Evolutionary conservation across 30 jellyfish, hydroid and myxozoan species (phyloP).

Genomic region (Aurelia sp.): DNA sequence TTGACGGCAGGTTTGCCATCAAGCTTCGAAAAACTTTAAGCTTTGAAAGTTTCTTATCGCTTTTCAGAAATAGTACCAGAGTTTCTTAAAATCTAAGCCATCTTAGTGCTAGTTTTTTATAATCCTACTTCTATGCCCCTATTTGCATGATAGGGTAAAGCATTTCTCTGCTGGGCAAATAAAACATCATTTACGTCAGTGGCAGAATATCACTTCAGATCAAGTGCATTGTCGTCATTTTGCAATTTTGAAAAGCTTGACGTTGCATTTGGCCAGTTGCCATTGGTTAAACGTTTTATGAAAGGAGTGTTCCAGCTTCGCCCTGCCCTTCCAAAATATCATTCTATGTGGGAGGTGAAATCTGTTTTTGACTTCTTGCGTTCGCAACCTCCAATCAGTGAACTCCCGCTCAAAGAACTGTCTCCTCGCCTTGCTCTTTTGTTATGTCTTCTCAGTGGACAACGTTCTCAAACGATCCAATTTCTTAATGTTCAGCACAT

Average conservation of each 20-base stretch:
- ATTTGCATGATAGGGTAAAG: no score
- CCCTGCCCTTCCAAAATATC: constrained; percentile 18
- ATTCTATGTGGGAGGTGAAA: not conserved
- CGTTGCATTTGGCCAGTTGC: constrained; percentile 16
- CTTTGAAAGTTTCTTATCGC: no score
- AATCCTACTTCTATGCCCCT: no score
- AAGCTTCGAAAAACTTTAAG: no score
- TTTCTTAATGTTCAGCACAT: not conserved
- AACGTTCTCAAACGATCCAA: constrained; percentile 20
- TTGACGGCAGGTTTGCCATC: no score
- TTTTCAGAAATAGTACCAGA: no score
- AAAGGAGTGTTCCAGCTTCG: constrained; percentile 16
- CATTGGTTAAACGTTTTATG: constrained; percentile 29
- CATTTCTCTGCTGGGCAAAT: no score
- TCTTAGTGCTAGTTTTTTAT: no score
- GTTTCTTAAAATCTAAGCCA: no score
- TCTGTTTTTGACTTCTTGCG: not conserved
- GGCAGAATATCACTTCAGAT: no score
- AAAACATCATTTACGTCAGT: no score
- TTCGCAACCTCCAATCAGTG: not conserved
- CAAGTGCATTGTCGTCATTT: no score
- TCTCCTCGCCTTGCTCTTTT: not conserved
- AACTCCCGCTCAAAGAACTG: not conserved
- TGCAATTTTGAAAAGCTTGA: not conserved
- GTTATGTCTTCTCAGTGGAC: constrained; percentile 3